Base-by-base conservation (phyloP, 2,113 vertebrate species). In the Urocynchramus pylzowi region DNA sequence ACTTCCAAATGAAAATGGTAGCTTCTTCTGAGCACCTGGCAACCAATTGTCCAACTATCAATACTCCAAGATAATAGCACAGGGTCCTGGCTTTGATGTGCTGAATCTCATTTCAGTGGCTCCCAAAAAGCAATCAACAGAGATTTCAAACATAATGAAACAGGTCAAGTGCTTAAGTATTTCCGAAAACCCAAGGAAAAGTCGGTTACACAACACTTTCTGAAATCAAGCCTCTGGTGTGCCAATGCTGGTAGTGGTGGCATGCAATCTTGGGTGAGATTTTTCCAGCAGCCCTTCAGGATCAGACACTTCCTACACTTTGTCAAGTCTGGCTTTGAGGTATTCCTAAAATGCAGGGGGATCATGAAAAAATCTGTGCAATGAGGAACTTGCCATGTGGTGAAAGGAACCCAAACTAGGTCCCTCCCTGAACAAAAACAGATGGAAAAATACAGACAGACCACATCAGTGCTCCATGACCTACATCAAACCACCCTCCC, bases 381-480 rank as follows among this genome's bases (percentile, higher is more conserved):
- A 96, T 92, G 89, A 95, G 89, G 94, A 97, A 96, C 93, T 95
- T 92, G 77, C 60, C 67, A 56, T 96, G 85, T 81, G 95, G 82
- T 93, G 73, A 90, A 94, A 97, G 64, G 56, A 96, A 93, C 96
- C 95, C 91, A 94, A 96, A 95, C 95, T 79, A 61, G 83, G 79
- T 87, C 83, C 83, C 90, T 96, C 93, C 89, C 95, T 97, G 94
- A 97, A 97, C 74, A 96, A 97, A 97, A 97, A 97, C 93, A 97
- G 93, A 97, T 96, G 93, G 91, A 95, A 97, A 98, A 97, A 95
- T 94, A 92, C 73, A 79, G 83, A 71, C 53, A 95, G 95, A 97
- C 97, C 97, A 98, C 95, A 98, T 97, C 95, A 98, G 93, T 96
- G 86, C 91, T 93, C 86, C 80, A 83, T 85, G 86, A 96, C 80